Evolutionary conservation across 1,140 invertebrate genomes (phyloP).

Genomic region (Pristionchus pacificus): DNA sequence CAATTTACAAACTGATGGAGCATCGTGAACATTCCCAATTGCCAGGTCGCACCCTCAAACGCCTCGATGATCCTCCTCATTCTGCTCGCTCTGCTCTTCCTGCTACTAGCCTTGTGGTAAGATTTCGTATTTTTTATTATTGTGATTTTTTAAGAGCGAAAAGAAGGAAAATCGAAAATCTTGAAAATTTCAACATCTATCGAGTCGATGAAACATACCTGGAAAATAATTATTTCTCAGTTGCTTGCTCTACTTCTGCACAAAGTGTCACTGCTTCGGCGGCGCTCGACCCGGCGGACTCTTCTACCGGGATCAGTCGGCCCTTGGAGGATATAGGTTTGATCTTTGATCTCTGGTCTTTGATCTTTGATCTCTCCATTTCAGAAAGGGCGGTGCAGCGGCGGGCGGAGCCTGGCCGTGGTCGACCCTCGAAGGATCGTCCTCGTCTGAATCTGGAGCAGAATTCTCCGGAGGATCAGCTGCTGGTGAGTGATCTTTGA

Average conservation of each 20-base stretch:
- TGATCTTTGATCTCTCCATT: too few species aligned
- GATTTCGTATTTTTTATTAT: slow-evolving; percentile 16
- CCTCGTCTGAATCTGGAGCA: slow-evolving; percentile 52
- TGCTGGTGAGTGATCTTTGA: too few species aligned
- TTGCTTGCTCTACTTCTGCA: slow-evolving; percentile 52
- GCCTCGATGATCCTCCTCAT: slow-evolving; percentile 46
- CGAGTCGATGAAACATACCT: too few species aligned
- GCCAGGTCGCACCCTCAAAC: slow-evolving; percentile 49
- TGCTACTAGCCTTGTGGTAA: slow-evolving; percentile 48
- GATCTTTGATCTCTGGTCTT: too few species aligned
- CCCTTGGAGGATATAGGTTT: slow-evolving; percentile 12
- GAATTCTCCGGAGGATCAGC: slow-evolving; percentile 46
- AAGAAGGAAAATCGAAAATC: too few species aligned
- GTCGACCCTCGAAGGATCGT: slow-evolving; percentile 52
- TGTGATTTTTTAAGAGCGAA: too few species aligned
- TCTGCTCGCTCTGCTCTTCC: slow-evolving; percentile 50
- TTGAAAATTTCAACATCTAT: too few species aligned
- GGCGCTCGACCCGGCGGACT: slow-evolving; percentile 28
- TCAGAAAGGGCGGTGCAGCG: slow-evolving; percentile 33
- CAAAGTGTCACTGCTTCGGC: slow-evolving; percentile 53
- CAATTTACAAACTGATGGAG: too few species aligned
- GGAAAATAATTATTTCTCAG: slow-evolving; percentile 38
- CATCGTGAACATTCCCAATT: too few species aligned
- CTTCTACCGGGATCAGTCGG: slow-evolving; percentile 13
- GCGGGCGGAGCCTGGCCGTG: slow-evolving; percentile 46